phyloP scores from a whole-genome alignment of 2,113 vertebrate species.

The Perca schrenkii region DNA sequence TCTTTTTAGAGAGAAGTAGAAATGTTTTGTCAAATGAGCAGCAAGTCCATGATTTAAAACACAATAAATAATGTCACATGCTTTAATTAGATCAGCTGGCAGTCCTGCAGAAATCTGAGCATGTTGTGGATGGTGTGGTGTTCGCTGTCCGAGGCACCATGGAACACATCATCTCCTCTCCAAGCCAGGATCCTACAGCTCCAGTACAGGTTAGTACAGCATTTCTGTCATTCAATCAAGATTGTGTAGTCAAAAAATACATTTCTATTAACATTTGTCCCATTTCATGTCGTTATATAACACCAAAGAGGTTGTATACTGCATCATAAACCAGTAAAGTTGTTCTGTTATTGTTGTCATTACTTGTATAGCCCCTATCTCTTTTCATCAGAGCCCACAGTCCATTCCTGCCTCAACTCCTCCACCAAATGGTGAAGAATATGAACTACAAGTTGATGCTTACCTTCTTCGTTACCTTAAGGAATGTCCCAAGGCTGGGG shows the following conservation, averaged over 20 bases:
- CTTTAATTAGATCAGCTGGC: constrained; percentile 45
- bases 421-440: constrained; percentile 27
- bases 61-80: not conserved
- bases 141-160: constrained; percentile 34
- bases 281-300: not conserved
- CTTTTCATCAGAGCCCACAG: constrained; percentile 20
- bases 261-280: not conserved
- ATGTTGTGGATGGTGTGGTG: constrained; percentile 30
- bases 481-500: constrained; percentile 29
- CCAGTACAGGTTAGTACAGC: constrained; percentile 31
- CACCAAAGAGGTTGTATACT: not conserved
- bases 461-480: constrained; percentile 52
- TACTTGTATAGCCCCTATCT: too few relatives aligned
- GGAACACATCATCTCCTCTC: not conserved
- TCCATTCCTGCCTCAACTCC: not conserved
- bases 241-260: not conserved
- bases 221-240: not conserved
- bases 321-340: not conserved
- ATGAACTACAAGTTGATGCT: constrained; percentile 1
- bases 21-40: not conserved
- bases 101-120: constrained; percentile 35
- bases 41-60: too few relatives aligned
- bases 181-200: not conserved
- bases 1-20: not conserved
- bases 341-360: not conserved